phyloP scores from a whole-genome alignment of 2,797 vertebrate genomes.

The Sylvia borin region DNA sequence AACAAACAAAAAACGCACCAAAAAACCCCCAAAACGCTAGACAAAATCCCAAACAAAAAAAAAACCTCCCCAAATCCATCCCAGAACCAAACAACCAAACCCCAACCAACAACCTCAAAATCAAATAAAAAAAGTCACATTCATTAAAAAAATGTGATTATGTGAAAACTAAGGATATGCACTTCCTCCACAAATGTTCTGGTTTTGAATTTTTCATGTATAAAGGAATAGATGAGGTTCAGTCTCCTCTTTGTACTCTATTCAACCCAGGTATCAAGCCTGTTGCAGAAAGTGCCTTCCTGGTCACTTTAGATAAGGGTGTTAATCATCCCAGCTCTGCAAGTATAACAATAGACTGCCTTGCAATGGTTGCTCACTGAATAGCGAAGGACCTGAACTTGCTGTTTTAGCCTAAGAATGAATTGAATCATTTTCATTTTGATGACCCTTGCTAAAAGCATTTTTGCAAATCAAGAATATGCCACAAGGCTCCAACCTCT shows the following conservation, averaged over 20 bases:
- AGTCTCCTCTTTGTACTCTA: background rate
- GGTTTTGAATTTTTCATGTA: background rate
- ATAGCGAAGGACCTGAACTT: background rate
- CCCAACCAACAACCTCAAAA: background rate
- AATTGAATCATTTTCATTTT: background rate
- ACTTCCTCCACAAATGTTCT: background rate
- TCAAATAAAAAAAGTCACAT: background rate
- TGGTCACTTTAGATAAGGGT: background rate
- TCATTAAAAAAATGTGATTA: background rate
- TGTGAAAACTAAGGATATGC: background rate
- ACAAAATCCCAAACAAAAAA: background rate
- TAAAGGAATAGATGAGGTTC: background rate
- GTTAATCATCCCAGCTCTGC: background rate
- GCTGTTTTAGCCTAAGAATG: background rate
- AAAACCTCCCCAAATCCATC: fast-evolving
- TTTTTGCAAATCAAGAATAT: background rate
- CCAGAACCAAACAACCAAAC: background rate
- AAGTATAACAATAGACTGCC: background rate
- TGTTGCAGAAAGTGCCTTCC: background rate
- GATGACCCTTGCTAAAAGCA: background rate
- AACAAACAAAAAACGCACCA: background rate
- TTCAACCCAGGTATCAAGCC: background rate
- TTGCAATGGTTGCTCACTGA: background rate
- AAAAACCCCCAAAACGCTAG: no score
- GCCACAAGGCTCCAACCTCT: background rate